A percentile compares a stretch with the other conserved stretches of the same genome.
These are phyloP conservation scores for Dicentrarchus labrax DNA, from an alignment of 2,113 vertebrate species.

Conservation along the genomic window DNA sequence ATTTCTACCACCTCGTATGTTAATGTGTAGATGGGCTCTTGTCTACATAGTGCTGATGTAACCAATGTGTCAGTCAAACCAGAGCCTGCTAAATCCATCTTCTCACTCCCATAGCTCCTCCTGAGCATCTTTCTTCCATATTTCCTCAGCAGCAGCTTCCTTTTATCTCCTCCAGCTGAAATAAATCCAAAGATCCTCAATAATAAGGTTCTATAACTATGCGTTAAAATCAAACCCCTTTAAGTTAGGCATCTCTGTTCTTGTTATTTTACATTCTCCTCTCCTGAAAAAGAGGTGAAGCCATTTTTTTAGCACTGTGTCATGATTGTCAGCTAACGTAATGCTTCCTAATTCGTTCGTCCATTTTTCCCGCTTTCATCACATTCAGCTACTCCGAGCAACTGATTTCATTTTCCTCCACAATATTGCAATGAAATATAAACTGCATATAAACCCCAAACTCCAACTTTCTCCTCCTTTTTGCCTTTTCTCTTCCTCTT, in stretches of 20 bases:
- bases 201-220: background rate
- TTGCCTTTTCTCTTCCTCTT: background rate
- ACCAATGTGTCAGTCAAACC: slow-evolving; percentile 4
- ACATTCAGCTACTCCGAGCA: slow-evolving; percentile 13
- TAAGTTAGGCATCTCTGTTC: no score
- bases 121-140: background rate
- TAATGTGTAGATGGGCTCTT: background rate
- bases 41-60: slow-evolving; percentile 24
- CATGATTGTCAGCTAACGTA: background rate
- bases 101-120: slow-evolving; percentile 2
- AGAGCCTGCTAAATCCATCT: background rate
- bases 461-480: background rate
- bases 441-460: background rate
- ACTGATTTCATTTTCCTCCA: background rate
- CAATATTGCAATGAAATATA: background rate
- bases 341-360: background rate
- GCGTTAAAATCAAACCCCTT: background rate
- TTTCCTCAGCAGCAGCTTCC: background rate
- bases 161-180: slow-evolving; percentile 9
- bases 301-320: background rate
- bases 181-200: background rate
- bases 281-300: background rate
- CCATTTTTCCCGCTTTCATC: slow-evolving; percentile 3
- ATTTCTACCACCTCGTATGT: background rate
- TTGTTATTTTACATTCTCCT: background rate